Conservation (phyloP, 2,797 vertebrate genomes). For the Tangara arthus region DNA sequence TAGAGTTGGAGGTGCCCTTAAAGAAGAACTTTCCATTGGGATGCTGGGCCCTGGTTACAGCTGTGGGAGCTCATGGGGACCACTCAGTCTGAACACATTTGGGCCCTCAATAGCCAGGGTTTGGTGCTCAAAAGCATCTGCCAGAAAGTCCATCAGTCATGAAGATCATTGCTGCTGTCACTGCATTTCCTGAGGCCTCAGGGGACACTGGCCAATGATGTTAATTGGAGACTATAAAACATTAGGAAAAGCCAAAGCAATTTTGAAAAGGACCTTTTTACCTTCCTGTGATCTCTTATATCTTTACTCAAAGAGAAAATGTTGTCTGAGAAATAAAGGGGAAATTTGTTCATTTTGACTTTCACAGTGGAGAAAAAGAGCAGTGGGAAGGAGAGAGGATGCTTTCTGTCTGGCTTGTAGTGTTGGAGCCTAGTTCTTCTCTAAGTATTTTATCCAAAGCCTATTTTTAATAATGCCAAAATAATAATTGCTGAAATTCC, state of each 20-base stretch:
- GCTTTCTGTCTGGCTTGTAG: neutral
- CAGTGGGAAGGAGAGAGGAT: neutral
- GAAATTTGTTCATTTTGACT: neutral
- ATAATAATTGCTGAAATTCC: conserved; percentile 16
- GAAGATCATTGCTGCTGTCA: neutral
- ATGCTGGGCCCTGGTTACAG: neutral
- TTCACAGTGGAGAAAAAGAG: neutral
- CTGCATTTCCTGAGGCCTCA: neutral
- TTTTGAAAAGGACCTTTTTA: neutral
- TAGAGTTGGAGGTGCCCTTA: neutral
- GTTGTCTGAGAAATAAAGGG: neutral
- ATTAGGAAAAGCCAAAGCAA: neutral
- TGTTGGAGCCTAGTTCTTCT: neutral
- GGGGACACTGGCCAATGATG: neutral
- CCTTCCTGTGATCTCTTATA: neutral
- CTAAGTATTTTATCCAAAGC: neutral
- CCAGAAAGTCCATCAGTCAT: neutral
- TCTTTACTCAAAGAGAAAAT: neutral
- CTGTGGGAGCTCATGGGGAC: neutral
- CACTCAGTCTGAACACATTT: neutral
- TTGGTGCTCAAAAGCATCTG: neutral
- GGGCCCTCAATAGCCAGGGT: neutral
- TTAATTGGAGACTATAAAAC: neutral
- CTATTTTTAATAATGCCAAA: neutral
- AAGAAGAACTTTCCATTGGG: neutral